Conservation (phyloP, 2,113 vertebrate species). For the Antigone vipio region DNA sequence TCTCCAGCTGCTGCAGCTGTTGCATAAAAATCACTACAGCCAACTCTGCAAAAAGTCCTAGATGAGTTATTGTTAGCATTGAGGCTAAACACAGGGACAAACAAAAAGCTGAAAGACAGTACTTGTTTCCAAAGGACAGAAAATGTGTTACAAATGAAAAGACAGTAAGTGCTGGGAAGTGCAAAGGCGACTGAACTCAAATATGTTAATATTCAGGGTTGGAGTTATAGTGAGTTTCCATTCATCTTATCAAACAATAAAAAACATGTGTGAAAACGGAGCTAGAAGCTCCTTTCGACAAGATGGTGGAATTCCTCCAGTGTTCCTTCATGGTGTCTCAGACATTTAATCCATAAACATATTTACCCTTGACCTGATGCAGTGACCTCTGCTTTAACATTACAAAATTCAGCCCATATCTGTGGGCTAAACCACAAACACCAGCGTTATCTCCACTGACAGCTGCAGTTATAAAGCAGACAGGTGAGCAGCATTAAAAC, state of each 20-base stretch:
- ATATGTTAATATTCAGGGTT: background rate
- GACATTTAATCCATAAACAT: background rate
- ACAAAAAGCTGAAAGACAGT: background rate
- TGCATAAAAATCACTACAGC: background rate
- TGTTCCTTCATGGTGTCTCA: background rate
- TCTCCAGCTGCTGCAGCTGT: background rate
- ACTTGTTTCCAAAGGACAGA: background rate
- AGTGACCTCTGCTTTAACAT: background rate
- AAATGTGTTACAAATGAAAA: background rate
- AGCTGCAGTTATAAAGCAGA: background rate
- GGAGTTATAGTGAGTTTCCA: background rate
- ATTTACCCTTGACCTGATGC: background rate
- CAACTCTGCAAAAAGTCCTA: background rate
- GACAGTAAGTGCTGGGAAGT: background rate
- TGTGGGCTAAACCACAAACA: background rate
- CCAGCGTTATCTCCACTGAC: background rate
- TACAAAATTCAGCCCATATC: background rate
- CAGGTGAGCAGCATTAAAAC: background rate
- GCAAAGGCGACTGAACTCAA: background rate
- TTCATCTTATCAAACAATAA: background rate
- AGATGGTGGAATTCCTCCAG: background rate
- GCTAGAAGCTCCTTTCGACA: background rate
- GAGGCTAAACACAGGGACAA: background rate
- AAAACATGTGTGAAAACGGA: background rate
- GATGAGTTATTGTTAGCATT: background rate